Evolutionary conservation across 1,140 invertebrate genomes (phyloP), one percentile per base, ranked within the genome.

Genomic region (Camponotus vicinus): DNA sequence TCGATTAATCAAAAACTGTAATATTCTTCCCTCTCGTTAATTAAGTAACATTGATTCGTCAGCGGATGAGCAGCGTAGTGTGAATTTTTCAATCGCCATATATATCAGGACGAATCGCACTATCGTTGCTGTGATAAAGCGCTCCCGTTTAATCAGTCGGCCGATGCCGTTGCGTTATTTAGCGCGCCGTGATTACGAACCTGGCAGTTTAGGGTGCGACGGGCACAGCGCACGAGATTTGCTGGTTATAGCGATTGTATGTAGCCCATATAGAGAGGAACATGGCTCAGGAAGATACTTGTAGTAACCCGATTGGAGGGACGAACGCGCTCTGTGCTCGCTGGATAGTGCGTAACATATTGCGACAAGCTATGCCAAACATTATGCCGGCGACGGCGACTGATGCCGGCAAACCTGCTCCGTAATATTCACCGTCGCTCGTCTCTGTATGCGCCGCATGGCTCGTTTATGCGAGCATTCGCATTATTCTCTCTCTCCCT

Each of bases 291-390:
- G 61, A 67, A 79, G 84, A 86, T 78, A 82, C 86, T 90, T 89
- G 88, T 86, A 93, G 93, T 9, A 94, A 94, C 94, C 93, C 92
- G 93, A 95, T 95, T 95, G 89, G 89, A 77, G 61, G 78, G 78
- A 76, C 42, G 75, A 40, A 40, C 52, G 57, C 61, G 61, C 59
- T 61, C 40, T 18, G 37, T n/a, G 86, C 49, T 64, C 59, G 86
- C 57, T 73, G 89, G 86, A 90, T 85, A 90, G 76, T 82, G 83
- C 86, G 91, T 93, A 93, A 93, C 92, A 93, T 92, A 93, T 93
- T 93, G 92, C 92, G 90, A 93, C 93, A 92, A 93, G 92, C 90
- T 92, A 92, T 92, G 91, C 91, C 90, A 93, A 92, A 93, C 92
- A 93, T 92, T 92, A 92, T 92, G 88, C 88, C 77, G 83, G 55